These are phyloP conservation scores for Gyps fulvus DNA, from an alignment of 2,113 vertebrate species.

Conservation along the genomic window DNA sequence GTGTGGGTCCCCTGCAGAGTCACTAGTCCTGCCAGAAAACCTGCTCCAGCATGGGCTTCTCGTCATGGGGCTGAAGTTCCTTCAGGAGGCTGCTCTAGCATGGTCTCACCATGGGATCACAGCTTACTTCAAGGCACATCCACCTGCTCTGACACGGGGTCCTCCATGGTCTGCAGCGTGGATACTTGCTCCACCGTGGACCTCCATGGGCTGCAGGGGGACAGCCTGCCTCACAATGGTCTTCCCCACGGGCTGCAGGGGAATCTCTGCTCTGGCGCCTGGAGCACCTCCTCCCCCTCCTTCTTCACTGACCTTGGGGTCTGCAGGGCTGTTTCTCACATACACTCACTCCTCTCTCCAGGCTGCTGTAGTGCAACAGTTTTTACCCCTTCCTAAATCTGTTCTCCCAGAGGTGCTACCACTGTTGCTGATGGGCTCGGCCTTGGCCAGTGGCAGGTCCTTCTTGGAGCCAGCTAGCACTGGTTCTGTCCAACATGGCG, in stretches of 20 bases:
- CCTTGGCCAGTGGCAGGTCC: no score
- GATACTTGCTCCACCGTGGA: background rate
- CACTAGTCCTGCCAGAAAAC: background rate
- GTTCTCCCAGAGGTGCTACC: no score
- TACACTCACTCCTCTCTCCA: background rate
- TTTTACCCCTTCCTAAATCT: background rate
- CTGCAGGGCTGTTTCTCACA: no score
- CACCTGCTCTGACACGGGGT: background rate
- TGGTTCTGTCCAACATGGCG: background rate
- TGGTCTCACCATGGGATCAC: no score
- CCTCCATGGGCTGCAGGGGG: no score
- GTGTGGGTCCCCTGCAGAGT: no score
- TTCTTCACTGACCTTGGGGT: no score
- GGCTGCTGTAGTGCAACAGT: background rate
- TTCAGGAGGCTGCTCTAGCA: background rate
- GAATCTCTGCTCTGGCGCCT: no score
- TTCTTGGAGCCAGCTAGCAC: background rate
- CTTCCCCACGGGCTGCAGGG: no score
- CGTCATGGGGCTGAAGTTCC: background rate
- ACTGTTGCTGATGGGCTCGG: no score
- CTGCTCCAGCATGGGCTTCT: background rate
- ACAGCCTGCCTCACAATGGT: no score
- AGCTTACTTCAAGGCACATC: background rate
- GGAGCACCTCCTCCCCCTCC: no score
- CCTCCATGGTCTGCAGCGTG: background rate